A percentile compares a stretch with the other conserved stretches of the same genome.
phyloP scores from a whole-genome alignment of 2,888 invertebrate genomes.

The Agriopis aurantiaria region DNA sequence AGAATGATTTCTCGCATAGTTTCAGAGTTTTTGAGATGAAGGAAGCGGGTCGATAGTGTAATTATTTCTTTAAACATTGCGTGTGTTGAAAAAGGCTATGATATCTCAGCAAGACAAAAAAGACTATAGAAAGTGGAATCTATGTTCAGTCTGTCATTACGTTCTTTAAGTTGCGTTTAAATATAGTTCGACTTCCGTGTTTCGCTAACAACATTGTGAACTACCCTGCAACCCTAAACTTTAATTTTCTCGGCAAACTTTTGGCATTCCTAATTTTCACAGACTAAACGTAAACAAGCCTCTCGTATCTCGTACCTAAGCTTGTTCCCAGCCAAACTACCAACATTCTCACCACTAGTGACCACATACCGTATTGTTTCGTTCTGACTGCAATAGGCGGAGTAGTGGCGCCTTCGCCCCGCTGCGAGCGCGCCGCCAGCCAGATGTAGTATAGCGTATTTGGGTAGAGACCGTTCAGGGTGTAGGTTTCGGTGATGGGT shows the following conservation, averaged over 20 bases:
- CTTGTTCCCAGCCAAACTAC: constrained; percentile 37
- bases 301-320: constrained; percentile 2
- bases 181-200: too few relatives aligned
- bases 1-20: constrained; percentile 36
- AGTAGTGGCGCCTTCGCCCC: constrained; percentile 98
- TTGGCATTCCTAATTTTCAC: background rate
- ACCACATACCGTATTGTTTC: constrained; percentile 97
- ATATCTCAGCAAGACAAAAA: background rate
- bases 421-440: constrained; percentile 96
- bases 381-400: constrained; percentile 97
- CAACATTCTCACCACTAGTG: constrained; percentile 22
- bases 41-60: constrained; percentile 12
- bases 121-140: background rate
- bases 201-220: too few relatives aligned
- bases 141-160: too few relatives aligned
- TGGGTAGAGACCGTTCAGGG: constrained; percentile 96
- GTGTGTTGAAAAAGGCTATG: too few relatives aligned
- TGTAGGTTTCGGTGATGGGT: constrained; percentile 94
- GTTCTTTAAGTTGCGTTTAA: too few relatives aligned
- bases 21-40: constrained; percentile 36
- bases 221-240: too few relatives aligned
- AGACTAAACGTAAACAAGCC: background rate
- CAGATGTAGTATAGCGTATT: constrained; percentile 98
- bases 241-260: background rate
- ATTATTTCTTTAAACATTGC: background rate